Evolutionary conservation across 2,888 invertebrate genomes (phyloP), one percentile per base, ranked within the genome.

Genomic region (Colostygia pectinataria): DNA sequence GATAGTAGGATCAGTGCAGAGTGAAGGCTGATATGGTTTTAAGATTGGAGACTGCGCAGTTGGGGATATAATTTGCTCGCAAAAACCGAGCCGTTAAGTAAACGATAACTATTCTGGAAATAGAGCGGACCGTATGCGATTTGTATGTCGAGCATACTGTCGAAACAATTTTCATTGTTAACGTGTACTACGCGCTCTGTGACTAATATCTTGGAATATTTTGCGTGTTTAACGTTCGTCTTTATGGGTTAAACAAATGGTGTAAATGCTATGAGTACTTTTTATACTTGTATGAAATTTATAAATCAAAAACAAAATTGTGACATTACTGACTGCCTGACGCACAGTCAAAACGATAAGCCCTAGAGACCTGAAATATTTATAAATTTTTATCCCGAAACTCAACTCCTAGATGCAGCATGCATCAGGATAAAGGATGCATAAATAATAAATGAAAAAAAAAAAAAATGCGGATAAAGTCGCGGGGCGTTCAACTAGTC

Each of bases 131-230:
- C 68, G 73, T 78, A 74, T 77, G 77, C 65, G 75, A 77, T 79
- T 78, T 66, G 77, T 80, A 74, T 78, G 79, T 75, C 70, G 76
- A 80, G 74, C 76, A 74, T 67, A 73, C 70, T 80, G 78, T 73
- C 66, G 81, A 74, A 85, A 83, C 81, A 85, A 83, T n/a, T n/a
- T n/a, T n/a, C n/a, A n/a, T 84, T 65, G 78, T 75, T 76, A 69
- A 56, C 61, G 66, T 68, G 69, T 63, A 64, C 66, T 63, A 61
- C 66, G 66, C 57, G 55, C 61, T 63, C 60, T 61, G 66, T 83
- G 82, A 83, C 77, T 83, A 84, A 86, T 77, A 68, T 72, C 70
- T 72, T 63, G 60, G 70, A 80, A 80, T 77, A 71, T 74, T 73
- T 69, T 65, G 61, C 54, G 63, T 71, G 69, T 68, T 72, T 72